A percentile compares a stretch with the other conserved stretches of the same genome.
Evolutionary conservation across 1,140 invertebrate species (phyloP).

Genomic region (Drosophila lini): DNA sequence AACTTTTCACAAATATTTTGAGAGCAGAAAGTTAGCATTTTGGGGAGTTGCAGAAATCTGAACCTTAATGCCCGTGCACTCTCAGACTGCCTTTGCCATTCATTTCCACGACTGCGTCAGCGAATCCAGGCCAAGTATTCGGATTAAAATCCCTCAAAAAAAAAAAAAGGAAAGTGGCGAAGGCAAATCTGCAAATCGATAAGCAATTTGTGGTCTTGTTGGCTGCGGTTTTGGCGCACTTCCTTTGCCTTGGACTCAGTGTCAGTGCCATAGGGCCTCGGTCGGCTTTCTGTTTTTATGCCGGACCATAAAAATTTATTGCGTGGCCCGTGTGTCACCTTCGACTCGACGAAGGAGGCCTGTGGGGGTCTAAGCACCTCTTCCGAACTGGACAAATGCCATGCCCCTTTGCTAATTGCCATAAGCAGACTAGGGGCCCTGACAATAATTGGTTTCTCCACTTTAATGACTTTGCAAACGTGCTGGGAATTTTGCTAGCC

Average conservation of each 20-base stretch:
- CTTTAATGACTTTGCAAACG: constrained; percentile 38
- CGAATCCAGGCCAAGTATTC: constrained; percentile 3
- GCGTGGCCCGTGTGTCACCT: constrained; percentile 36
- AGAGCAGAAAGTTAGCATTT: background rate
- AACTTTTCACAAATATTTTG: background rate
- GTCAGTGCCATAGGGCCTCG: constrained; percentile 21
- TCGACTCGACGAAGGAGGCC: background rate
- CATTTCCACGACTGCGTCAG: constrained; percentile 11
- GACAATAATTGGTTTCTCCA: constrained; percentile 21
- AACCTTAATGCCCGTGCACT: background rate
- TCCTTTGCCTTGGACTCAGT: constrained; percentile 21
- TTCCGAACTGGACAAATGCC: constrained; percentile 1
- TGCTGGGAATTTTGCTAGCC: constrained; percentile 30
- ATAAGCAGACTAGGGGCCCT: constrained; percentile 23
- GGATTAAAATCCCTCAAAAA: constrained; percentile 10
- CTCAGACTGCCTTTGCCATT: background rate
- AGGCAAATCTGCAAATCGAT: constrained; percentile 42
- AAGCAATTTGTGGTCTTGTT: constrained; percentile 29
- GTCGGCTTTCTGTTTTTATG: constrained; percentile 21
- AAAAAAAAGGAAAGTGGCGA: constrained; percentile 1
- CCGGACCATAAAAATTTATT: constrained; percentile 32
- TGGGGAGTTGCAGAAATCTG: background rate
- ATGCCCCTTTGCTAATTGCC: constrained; percentile 39
- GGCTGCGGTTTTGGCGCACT: constrained; percentile 15
- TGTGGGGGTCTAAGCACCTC: background rate